Evolutionary conservation across 2,113 vertebrate genomes (phyloP), one percentile per base, ranked within the genome.

Genomic region (Phyllopteryx taeniolatus): DNA sequence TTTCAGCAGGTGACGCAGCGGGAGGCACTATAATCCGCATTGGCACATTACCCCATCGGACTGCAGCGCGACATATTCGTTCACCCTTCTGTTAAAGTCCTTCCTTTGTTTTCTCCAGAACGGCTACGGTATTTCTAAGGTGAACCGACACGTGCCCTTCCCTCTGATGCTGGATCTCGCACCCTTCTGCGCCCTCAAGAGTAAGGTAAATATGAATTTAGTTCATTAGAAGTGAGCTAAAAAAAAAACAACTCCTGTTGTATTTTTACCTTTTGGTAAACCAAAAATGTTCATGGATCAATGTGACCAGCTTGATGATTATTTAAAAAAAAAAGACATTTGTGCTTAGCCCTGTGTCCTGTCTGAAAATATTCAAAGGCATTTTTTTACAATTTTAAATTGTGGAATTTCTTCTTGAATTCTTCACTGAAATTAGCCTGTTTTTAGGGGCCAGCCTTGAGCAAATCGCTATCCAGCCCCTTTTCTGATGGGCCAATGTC

Each of bases 101-200:
- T 22, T 14, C 5, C 8, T 63, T 15, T 80, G 10, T 59, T 65
- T 5, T 85, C 67, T 80, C 69, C 77, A 98, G 97, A 92, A 93
- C 85, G 94, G 94, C 69, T 97, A 95, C 92, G 95, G 93, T 84
- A 93, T 98, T 27, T 94, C 93, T 82, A 99, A 99, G 87, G 91
- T 98, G 81, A 98, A 96, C 89, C 94, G 92, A 77, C 96, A 98
- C 1, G 92, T 98, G 70, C 93, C 93, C 70, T 99, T 99, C 76
- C 95, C 96, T 6, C 88, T 96, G 81, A 88, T 96, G 67, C 90
- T 99, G 86, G 96, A 99, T 88, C 86, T 99, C 80, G 95, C 95
- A 78, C 94, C 98, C 17, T 99, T 96, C 89, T 98, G 97, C 90
- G 93, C 94, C 1, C 77, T 88, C 70, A 95, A 94, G 78, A 98